A percentile compares a stretch with the other conserved stretches of the same genome.
These are phyloP conservation scores for Pelusios castaneus DNA, from an alignment of 2,113 vertebrate species.

Conservation along the genomic window DNA sequence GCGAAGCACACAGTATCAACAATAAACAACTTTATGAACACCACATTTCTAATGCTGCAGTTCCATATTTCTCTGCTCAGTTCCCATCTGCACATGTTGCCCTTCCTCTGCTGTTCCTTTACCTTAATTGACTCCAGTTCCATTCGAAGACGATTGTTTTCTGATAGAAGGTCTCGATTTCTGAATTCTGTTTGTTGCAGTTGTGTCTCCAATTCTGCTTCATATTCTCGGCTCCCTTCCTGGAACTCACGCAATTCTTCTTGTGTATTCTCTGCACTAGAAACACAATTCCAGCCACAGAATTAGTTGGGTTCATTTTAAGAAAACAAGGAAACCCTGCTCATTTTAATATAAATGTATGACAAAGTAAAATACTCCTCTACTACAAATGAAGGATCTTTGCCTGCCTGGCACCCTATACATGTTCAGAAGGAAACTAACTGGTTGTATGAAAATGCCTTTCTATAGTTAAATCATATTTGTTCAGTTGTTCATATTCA, in stretches of 20 bases:
- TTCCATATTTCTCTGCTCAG: background rate
- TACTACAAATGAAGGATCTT: fast-evolving
- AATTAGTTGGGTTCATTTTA: background rate
- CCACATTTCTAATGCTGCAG: background rate
- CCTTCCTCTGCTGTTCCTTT: background rate
- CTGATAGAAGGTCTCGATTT: conserved; percentile 90
- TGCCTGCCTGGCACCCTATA: background rate
- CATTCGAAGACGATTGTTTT: conserved; percentile 87
- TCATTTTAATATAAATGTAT: background rate
- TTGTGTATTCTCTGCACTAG: conserved; percentile 86
- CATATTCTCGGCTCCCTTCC: conserved; percentile 96
- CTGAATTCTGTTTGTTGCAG: conserved; percentile 91
- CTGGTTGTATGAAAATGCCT: background rate
- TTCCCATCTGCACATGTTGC: background rate
- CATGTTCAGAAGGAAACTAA: background rate
- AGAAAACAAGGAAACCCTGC: fast-evolving
- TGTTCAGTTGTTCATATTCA: background rate
- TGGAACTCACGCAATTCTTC: conserved; percentile 96
- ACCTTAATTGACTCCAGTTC: conserved; percentile 93
- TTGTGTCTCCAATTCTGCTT: conserved; percentile 93
- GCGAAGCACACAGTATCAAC: no score
- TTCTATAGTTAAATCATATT: background rate
- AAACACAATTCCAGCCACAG: conserved; percentile 26
- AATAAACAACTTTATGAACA: background rate
- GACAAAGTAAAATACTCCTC: background rate